phyloP scores from a whole-genome alignment of 2,888 invertebrate species.

The Allolobophora icterica region DNA sequence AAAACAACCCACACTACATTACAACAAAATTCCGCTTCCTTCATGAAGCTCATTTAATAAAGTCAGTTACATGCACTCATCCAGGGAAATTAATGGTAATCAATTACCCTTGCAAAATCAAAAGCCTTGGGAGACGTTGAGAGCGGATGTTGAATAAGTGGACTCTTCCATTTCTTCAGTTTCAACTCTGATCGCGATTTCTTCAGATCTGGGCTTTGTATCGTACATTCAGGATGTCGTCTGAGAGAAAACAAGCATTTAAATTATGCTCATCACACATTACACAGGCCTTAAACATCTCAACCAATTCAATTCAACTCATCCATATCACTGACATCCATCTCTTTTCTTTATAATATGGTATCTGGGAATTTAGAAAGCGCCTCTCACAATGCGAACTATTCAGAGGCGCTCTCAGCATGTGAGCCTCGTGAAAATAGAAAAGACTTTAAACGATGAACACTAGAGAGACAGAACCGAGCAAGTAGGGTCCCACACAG shows the following conservation, averaged over 20 bases:
- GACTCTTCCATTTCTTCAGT: conserved; percentile 2
- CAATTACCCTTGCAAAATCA: neutral
- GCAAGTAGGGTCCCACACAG: too few species aligned
- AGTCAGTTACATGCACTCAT: neutral
- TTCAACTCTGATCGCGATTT: neutral
- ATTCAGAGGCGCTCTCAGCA: too few species aligned
- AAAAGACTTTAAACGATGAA: too few species aligned
- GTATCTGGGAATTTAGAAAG: too few species aligned
- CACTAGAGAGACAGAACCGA: too few species aligned
- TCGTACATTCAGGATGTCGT: conserved; percentile 6
- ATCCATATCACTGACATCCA: neutral
- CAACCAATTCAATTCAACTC: neutral
- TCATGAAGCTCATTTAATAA: neutral
- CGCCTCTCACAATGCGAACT: too few species aligned
- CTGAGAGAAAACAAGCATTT: neutral
- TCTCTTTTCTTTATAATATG: neutral
- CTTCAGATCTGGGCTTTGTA: neutral
- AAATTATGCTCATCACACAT: neutral
- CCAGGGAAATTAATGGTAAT: neutral
- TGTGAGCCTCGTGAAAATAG: too few species aligned
- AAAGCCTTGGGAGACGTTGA: neutral
- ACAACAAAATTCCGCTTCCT: neutral
- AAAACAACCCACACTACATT: neutral
- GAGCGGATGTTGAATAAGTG: neutral
- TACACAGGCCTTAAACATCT: neutral